These are phyloP conservation scores for Gari tellinella DNA, from an alignment of 2,888 invertebrate species.

Conservation along the genomic window DNA sequence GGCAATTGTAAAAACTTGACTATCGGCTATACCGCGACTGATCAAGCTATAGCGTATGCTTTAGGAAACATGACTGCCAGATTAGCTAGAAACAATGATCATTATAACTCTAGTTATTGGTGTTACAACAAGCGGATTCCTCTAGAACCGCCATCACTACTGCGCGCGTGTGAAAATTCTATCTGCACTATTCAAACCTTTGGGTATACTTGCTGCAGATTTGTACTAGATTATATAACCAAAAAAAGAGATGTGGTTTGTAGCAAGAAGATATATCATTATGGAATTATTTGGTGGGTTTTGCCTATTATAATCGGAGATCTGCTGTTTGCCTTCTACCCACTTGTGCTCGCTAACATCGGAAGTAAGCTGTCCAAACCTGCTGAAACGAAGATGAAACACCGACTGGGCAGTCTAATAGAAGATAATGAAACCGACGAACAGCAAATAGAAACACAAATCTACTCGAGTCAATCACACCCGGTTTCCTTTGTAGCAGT, in stretches of 20 bases:
- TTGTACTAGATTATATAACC: background rate
- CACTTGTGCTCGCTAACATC: constrained; percentile 27
- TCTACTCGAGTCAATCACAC: constrained; percentile 3
- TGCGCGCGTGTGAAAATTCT: constrained; percentile 30
- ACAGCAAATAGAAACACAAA: background rate
- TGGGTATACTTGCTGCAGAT: constrained; percentile 46
- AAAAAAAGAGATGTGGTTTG: constrained; percentile 24
- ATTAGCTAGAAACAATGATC: constrained; percentile 18
- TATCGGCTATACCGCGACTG: constrained; percentile 14
- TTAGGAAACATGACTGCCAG: constrained; percentile 29
- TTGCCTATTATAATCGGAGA: constrained; percentile 43
- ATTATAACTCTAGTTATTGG: constrained; percentile 50
- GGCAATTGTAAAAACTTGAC: constrained; percentile 14
- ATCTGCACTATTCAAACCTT: constrained; percentile 47
- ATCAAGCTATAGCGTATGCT: constrained; percentile 34
- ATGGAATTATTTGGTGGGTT: constrained; percentile 42
- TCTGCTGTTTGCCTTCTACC: constrained; percentile 33
- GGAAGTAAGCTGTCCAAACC: constrained; percentile 5
- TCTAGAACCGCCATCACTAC: constrained; percentile 9
- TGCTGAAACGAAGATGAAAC: too few relatives aligned
- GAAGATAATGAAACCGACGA: too few relatives aligned
- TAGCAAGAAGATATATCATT: constrained; percentile 6
- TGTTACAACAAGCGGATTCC: constrained; percentile 30
- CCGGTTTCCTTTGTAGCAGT: constrained; percentile 31
- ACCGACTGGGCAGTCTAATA: too few relatives aligned